Base-by-base conservation (phyloP, 2,888 invertebrate species). In the Netelia inedita region DNA sequence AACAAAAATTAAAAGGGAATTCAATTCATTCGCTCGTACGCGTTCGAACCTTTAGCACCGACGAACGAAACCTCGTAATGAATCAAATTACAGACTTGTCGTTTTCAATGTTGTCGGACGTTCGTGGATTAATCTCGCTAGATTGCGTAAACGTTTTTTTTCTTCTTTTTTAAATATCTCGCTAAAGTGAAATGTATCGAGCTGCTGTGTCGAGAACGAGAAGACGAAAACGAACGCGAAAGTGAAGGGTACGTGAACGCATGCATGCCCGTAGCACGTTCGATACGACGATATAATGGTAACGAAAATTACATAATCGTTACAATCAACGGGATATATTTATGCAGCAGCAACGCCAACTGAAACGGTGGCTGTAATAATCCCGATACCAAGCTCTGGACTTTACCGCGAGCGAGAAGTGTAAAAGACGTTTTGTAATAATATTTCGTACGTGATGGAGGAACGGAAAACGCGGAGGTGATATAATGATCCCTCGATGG, bases 181-280 rank as follows among this genome's bases (percentile, higher is more conserved):
- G 43, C 71, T 35, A 82, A 71, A 57, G 57, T 50, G 43, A 19
- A 68, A 65, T 50, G 23, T 21, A 61, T 16, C 69, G 50, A 41
- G 76, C 21, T 53, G 11, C 50, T 55, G 35, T 16, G 61, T 68
- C 50, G 59, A 59, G 65, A 41, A 50, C 69, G 75, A 73, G 75
- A 16, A 65, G n/a, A 69, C 53, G 55, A 83, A 83, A 75, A 79
- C 68, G 53, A 76, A 43, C 71, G 79, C 50, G 83, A 83, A 83
- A 83, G 83, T 80, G 80, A 83, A 83, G 57, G 79, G 71, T 82
- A 23, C 63, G 50, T 53, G 35, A 72, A 43, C 59, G 46, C 9
- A 46, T 41, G 10, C 55, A 35, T 50, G 16, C 11, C 14, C 16
- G 68, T 41, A 50, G 14, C 23, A 35, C 23, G 1, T 65, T 21